phyloP scores from a whole-genome alignment of 2,797 vertebrate species.

The Stomatorhinus walkeri region DNA sequence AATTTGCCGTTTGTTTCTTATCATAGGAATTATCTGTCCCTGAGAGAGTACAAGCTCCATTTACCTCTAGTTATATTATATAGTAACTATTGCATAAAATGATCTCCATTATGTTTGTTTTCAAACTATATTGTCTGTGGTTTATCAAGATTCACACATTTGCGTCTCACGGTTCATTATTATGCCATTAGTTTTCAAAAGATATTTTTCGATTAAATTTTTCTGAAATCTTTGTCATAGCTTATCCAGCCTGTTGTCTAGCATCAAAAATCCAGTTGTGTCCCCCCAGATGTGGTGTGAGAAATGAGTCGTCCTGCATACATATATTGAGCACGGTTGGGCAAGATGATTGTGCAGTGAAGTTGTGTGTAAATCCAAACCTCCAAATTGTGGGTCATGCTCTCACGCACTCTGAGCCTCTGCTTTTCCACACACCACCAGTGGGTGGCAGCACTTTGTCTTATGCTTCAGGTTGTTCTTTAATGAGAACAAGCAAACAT shows the following conservation, averaged over 20 bases:
- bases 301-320: neutral
- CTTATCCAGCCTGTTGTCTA: neutral
- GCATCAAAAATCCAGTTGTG: neutral
- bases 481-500: neutral
- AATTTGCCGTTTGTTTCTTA: neutral
- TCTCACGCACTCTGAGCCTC: neutral
- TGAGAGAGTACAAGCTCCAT: neutral
- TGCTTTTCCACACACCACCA: constrained; percentile 12
- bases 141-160: neutral
- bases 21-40: neutral
- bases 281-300: neutral
- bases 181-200: neutral
- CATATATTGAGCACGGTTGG: neutral
- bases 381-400: neutral
- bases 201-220: neutral
- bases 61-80: neutral
- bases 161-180: neutral
- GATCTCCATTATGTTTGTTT: neutral
- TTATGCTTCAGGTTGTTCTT: constrained; percentile 17
- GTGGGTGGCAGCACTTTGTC: constrained; percentile 22
- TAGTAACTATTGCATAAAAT: neutral
- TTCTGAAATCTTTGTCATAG: neutral
- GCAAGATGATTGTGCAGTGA: neutral
- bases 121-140: neutral
- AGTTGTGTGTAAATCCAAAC: neutral